Conservation (phyloP, 2,113 vertebrate species). For the Cathartes aura region DNA sequence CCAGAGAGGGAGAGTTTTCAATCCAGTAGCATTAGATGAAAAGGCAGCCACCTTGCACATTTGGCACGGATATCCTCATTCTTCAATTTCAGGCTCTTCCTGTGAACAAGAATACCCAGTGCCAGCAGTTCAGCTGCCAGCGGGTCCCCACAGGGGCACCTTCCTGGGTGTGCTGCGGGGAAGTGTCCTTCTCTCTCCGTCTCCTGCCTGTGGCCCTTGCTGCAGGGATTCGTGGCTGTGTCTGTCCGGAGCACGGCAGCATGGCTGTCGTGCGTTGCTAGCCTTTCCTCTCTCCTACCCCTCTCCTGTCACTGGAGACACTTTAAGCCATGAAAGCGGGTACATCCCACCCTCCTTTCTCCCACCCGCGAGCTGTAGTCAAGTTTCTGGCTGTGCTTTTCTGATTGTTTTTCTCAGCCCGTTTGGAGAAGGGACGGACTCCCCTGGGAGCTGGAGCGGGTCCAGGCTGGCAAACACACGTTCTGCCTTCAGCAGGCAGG, state of each 20-base stretch:
- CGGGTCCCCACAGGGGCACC: not conserved
- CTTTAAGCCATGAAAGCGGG: not conserved
- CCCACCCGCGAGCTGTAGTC: not conserved
- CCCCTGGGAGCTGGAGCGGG: not conserved
- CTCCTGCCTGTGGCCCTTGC: not conserved
- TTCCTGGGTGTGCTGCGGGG: not conserved
- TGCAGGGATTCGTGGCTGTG: not conserved
- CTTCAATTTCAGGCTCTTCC: not conserved
- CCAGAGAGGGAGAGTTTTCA: not conserved
- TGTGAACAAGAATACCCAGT: not conserved
- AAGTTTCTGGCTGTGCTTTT: not conserved
- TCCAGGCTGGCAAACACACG: not conserved
- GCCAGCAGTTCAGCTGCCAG: not conserved
- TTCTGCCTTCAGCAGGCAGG: not conserved
- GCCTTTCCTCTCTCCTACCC: not conserved
- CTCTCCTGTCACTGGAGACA: not conserved
- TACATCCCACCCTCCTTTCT: not conserved
- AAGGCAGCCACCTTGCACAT: not conserved
- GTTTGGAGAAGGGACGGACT: not conserved
- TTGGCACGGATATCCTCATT: not conserved
- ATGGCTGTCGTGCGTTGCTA: rapidly evolving
- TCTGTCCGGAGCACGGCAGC: rapidly evolving
- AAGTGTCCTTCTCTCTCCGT: no score
- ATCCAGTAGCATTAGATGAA: no score
- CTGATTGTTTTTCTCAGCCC: not conserved